Evolutionary conservation across 2,888 invertebrate species (phyloP), one percentile per base, ranked within the genome.

Genomic region (Drosophila birchii): DNA sequence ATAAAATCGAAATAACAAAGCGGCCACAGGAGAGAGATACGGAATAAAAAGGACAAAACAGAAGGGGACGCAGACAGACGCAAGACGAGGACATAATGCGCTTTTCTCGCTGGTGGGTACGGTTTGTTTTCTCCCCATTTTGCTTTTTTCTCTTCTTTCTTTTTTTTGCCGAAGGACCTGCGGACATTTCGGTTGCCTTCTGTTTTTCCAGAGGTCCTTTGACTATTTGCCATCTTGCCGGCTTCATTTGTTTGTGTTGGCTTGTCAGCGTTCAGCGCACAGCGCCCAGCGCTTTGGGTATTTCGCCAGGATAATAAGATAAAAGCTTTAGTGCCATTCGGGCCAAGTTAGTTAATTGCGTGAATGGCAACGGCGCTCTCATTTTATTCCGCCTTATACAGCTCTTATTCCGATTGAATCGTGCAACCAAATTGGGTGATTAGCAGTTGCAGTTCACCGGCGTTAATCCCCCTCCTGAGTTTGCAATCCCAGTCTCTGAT

Each of bases 1-100:
- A 78, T 86, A 75, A 84, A 86, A 80, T 86, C 84, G 72, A 83
- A 87, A 85, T 76, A 86, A 80, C 83, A 80, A 85, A 85, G 76
- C 78, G 58, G 56, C 63, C 70, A 75, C 59, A 62, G 49, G 51
- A 55, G 66, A 43, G 45, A 60, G 75, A 73, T 41, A 67, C 57
- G 29, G 51, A 53, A 49, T 36, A 53, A 57, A 60, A 59, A 47
- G 36, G 34, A 18, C 39, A 63, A 39, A 57, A 41, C 34, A 2
- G 41, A 41, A 56, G 29, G n/a, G 18, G 26, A 54, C 51, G n/a
- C 16, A 44, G 41, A 41, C 38, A 45, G 39, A 34, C 49, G 64
- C 43, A 55, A 44, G 73, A 59, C 49, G 44, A 55, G 71, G 56
- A 68, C 67, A 72, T 84, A 87, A 87, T 85, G 82, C 85, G 83